phyloP scores from a whole-genome alignment of 92 coral and sea anemone genomes.

The Virgularia gustaviana region DNA sequence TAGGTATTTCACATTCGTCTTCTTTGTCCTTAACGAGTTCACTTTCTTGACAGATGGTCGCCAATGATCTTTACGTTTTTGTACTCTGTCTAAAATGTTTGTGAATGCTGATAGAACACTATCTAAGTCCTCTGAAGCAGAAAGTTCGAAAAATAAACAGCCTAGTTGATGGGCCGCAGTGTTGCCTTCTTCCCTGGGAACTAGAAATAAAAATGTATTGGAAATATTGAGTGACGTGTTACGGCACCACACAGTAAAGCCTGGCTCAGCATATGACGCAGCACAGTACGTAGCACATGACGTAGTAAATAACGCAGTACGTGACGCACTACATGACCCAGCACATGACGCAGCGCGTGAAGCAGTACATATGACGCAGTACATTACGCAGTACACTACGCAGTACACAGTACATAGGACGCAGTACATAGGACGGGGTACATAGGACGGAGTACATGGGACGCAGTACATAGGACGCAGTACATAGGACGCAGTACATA shows the following conservation, averaged over 20 bases:
- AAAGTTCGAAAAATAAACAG: slow-evolving; percentile 93
- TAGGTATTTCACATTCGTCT: slow-evolving; percentile 33
- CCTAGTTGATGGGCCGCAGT: slow-evolving; percentile 92
- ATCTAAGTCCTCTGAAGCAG: slow-evolving; percentile 91
- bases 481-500: no score
- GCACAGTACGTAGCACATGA: not conserved
- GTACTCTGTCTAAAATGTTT: slow-evolving; percentile 10
- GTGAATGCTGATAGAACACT: slow-evolving; percentile 76
- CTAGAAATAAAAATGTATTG: slow-evolving; percentile 41
- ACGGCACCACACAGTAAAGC: no score
- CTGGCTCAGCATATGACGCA: not conserved
- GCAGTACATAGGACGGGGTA: no score
- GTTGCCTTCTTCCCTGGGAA: slow-evolving; percentile 79
- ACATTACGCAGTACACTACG: no score
- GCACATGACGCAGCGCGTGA: no score
- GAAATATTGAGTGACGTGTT: no score
- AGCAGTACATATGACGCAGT: no score
- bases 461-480: no score
- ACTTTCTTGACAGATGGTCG: slow-evolving; percentile 35
- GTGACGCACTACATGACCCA: no score
- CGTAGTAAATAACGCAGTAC: no score
- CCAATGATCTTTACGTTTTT: slow-evolving; percentile 24
- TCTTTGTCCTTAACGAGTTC: slow-evolving; percentile 31
- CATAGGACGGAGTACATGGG: no score
- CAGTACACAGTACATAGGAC: no score